Conservation (phyloP, 2,113 vertebrate species). For the Callaeas wilsoni region DNA sequence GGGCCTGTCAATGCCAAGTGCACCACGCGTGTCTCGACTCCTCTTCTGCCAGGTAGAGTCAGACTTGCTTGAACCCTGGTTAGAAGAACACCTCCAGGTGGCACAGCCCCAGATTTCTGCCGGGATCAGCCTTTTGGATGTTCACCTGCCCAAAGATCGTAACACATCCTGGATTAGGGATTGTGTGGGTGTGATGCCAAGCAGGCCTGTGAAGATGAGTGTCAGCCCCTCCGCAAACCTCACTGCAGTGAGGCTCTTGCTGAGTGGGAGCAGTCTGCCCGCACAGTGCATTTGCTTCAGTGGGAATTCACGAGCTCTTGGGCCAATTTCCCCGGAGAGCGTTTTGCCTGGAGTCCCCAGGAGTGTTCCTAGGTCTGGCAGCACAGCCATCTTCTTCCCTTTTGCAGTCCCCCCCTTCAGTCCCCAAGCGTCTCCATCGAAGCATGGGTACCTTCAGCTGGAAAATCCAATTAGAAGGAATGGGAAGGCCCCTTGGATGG, state of each 20-base stretch:
- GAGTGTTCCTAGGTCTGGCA: background rate
- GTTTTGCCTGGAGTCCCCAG: background rate
- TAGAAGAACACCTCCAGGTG: background rate
- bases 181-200: background rate
- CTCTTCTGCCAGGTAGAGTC: background rate
- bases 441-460: too few species aligned
- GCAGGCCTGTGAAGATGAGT: background rate
- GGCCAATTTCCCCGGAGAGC: accelerated
- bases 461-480: too few species aligned
- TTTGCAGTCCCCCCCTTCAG: background rate
- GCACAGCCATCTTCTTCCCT: background rate
- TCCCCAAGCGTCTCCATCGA: background rate
- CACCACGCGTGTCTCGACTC: accelerated
- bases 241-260: background rate
- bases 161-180: accelerated
- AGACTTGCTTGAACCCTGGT: background rate
- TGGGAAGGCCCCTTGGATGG: too few species aligned
- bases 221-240: background rate
- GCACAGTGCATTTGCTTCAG: too few species aligned
- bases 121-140: background rate
- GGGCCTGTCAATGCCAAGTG: too few species aligned
- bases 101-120: background rate
- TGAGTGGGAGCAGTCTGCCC: background rate
- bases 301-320: background rate
- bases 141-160: accelerated